A percentile compares a stretch with the other conserved stretches of the same genome.
Evolutionary conservation across 2,888 invertebrate species (phyloP).

Genomic region (Steinernema scapterisci): DNA sequence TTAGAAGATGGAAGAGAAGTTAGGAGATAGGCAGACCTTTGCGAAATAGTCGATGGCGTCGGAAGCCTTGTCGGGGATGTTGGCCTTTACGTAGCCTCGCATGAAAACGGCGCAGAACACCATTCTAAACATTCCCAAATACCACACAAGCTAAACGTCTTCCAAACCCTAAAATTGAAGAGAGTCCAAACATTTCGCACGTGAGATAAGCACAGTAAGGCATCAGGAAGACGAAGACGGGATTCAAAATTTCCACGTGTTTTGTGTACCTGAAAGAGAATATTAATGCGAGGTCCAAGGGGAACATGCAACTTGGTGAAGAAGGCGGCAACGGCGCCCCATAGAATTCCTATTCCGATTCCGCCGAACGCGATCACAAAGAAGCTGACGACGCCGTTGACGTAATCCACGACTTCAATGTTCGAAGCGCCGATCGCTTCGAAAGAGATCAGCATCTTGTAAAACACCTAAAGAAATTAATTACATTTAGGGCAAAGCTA

Average conservation of each 20-base stretch:
- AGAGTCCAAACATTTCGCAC: slow-evolving; percentile 97
- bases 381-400: slow-evolving; percentile 56
- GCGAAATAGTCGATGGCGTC: slow-evolving; percentile 96
- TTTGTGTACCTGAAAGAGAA: slow-evolving; percentile 36
- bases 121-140: slow-evolving; percentile 74
- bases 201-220: slow-evolving; percentile 93
- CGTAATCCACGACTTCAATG: slow-evolving; percentile 51
- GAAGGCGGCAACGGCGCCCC: slow-evolving; percentile 56
- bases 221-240: slow-evolving; percentile 96
- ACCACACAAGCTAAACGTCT: slow-evolving; percentile 47
- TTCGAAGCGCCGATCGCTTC: slow-evolving; percentile 60
- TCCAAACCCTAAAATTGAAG: slow-evolving; percentile 88
- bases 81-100: slow-evolving; percentile 97
- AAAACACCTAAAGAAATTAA: slow-evolving; percentile 46
- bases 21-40: slow-evolving; percentile 79
- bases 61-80: slow-evolving; percentile 94
- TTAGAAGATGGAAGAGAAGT: background rate
- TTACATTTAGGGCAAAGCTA: background rate
- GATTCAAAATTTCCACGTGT: slow-evolving; percentile 91
- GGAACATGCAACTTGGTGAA: slow-evolving; percentile 54
- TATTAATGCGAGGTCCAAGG: background rate
- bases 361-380: slow-evolving; percentile 65
- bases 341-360: slow-evolving; percentile 60
- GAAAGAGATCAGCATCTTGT: slow-evolving; percentile 64
- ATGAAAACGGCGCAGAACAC: slow-evolving; percentile 98